Evolutionary conservation across 2,113 vertebrate genomes (phyloP).

Genomic region (Rhizomys pruinosus): DNA sequence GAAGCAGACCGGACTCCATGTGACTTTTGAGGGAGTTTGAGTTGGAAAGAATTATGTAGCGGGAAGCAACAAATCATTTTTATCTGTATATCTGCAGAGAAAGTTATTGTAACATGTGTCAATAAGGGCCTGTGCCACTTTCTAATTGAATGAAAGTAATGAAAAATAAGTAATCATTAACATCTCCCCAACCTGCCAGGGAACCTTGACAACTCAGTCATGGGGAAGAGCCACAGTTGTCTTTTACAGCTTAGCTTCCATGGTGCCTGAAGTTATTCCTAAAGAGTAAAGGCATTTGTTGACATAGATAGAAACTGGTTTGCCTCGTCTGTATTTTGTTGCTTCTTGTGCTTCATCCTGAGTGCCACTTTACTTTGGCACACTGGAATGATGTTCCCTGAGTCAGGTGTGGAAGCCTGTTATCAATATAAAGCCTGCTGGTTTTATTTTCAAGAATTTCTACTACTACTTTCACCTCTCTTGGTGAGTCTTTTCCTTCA

Average conservation of each 20-base stretch:
- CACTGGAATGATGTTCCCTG: conserved; percentile 9
- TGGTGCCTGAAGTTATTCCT: conserved; percentile 23
- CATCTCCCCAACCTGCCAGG: neutral
- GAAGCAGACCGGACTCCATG: neutral
- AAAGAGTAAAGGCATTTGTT: neutral
- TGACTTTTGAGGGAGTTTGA: neutral
- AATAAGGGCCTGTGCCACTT: neutral
- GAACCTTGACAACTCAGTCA: conserved; percentile 24
- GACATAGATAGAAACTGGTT: conserved; percentile 6
- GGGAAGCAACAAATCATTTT: accelerated
- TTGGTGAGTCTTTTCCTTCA: neutral
- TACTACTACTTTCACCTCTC: neutral
- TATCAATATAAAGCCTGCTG: neutral
- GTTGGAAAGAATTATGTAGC: neutral
- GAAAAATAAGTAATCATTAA: conserved; percentile 34
- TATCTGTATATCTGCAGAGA: neutral
- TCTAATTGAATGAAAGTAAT: neutral
- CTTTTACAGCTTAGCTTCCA: neutral
- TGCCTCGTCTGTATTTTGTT: neutral
- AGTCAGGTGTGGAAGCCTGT: neutral
- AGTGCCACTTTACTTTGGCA: neutral
- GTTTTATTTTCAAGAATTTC: neutral
- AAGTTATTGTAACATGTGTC: neutral
- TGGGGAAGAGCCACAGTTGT: conserved; percentile 46
- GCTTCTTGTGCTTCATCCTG: conserved; percentile 20